These are phyloP conservation scores for Condylura cristata DNA, from an alignment of 2,113 vertebrate genomes.

Conservation along the genomic window DNA sequence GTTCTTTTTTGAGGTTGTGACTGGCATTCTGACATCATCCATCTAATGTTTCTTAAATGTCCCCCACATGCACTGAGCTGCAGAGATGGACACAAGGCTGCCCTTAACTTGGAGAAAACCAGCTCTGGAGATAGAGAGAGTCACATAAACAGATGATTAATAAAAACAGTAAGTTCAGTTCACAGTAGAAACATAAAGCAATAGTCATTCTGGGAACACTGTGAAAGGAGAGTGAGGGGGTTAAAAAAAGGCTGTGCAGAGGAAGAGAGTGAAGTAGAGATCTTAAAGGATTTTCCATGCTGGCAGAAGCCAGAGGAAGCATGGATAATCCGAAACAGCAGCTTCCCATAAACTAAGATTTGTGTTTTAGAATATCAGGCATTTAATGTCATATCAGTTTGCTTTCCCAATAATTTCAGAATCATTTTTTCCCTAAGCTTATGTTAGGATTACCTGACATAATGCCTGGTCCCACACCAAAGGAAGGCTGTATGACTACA, in stretches of 20 bases:
- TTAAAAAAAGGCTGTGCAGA: background rate
- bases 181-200: background rate
- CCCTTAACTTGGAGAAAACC: background rate
- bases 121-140: background rate
- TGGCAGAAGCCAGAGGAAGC: background rate
- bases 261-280: background rate
- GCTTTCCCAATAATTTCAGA: background rate
- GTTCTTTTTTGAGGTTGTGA: no score
- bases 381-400: background rate
- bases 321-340: background rate
- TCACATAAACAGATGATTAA: background rate
- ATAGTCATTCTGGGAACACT: background rate
- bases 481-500: background rate
- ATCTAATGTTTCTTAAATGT: background rate
- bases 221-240: background rate
- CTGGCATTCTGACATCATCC: background rate
- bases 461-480: background rate
- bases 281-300: constrained; percentile 13
- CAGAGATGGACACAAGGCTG: background rate
- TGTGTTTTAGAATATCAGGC: background rate
- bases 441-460: background rate
- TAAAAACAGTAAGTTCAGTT: background rate
- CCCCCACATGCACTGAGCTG: rapidly evolving
- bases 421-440: background rate
- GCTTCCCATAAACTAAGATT: background rate